Evolutionary conservation across 2,797 vertebrate genomes (phyloP).

Genomic region (Lithobates sylvaticus): DNA sequence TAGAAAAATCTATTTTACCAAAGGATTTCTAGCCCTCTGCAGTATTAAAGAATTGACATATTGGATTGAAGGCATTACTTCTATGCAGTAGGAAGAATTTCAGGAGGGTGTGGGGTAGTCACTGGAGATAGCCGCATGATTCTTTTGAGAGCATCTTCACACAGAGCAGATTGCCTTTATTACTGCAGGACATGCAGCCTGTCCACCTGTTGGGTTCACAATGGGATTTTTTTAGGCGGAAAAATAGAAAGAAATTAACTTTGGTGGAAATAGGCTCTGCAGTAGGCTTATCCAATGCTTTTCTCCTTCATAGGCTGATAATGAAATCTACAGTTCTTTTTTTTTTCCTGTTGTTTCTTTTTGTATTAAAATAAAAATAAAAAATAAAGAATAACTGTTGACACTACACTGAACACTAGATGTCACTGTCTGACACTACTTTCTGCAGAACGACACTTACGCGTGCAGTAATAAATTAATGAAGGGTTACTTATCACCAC

Average conservation of each 20-base stretch:
- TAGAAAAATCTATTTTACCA: conserved; percentile 54
- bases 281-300: conserved; percentile 9
- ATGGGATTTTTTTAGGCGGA: conserved; percentile 23
- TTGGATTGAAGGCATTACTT: conserved; percentile 43
- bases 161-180: conserved; percentile 43
- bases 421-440: conserved; percentile 50
- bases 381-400: neutral
- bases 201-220: conserved; percentile 45
- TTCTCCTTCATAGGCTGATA: conserved; percentile 20
- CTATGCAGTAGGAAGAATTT: conserved; percentile 45
- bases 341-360: conserved; percentile 12
- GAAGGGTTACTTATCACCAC: conserved; percentile 19
- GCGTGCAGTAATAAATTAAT: conserved; percentile 40
- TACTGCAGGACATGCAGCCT: conserved; percentile 37
- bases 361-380: neutral
- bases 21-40: conserved; percentile 53
- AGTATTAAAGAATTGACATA: conserved; percentile 59
- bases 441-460: neutral
- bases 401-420: conserved; percentile 39
- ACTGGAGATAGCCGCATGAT: conserved; percentile 14
- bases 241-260: conserved; percentile 28
- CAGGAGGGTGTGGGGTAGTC: conserved; percentile 18
- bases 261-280: conserved; percentile 23
- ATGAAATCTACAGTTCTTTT: conserved; percentile 12
- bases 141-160: conserved; percentile 39